Base-by-base conservation (phyloP, 2,797 vertebrate species). In the Cyclopterus lumpus region DNA sequence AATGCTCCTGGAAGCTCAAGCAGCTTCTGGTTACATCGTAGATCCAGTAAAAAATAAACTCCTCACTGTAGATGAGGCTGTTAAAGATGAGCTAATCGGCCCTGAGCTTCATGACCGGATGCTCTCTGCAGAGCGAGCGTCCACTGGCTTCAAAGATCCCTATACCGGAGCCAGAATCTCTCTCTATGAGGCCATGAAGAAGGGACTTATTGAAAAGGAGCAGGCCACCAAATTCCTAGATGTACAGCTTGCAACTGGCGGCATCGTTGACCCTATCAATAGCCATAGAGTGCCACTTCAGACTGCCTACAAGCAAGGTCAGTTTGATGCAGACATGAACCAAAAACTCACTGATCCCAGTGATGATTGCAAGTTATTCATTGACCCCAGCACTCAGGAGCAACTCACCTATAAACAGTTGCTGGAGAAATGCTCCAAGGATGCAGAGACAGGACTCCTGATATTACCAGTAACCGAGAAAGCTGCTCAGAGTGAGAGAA, bases 1-100 rank as follows among this genome's bases (percentile, higher is more conserved):
- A 26, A 93, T 94, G 87, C 94, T 97, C 1, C 92, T 97, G 51
- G 96, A 97, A 88, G 96, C 96, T 42, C 96, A 97, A 71, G 96
- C 96, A 11, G 96, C 96, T 7, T 94, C 94, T 0, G 97, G 97
- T 15, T 95, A 84, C 85, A 38, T 97, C 0, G n/a, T 95, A 0
- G 95, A 97, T 87, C 96, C 97, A 0, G 72, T 94, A 1, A 91
- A 83, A 48, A 96, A 96, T 57, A 85, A 82, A 75, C 95, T 93
- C 24, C 82, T 97, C 0, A 94, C 95, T 0, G 96, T 97, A 2
- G 94, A 95, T 0, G 94, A 96, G n/a, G 95, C 96, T 1, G 93
- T 96, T 49, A 92, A 94, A 34, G 90, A 94, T 0, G 87, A 92
- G 18, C 5, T 97, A 34, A 93, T 97, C 49, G 96, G 96, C 28